Base-by-base conservation (phyloP, 2,113 vertebrate genomes). In the Petroica traversi region DNA sequence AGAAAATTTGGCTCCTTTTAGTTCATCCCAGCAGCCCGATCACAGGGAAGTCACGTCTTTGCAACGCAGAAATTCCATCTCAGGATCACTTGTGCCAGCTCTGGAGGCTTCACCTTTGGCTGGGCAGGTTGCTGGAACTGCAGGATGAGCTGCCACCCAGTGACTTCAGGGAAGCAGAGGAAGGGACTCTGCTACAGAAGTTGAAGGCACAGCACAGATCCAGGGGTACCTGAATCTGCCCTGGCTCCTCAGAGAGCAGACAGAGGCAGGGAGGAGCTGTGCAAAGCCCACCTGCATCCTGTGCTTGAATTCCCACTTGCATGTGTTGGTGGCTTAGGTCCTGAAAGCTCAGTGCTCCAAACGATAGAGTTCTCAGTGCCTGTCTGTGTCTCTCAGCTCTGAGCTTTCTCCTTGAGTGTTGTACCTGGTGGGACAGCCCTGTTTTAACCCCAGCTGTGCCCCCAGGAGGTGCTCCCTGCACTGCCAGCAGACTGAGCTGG, bases 1-100 rank as follows among this genome's bases (percentile, higher is more conserved):
- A 78, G 76, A 95, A 93, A 72, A 93, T 78, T 8, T 87, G 76
- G 36, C 76, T 92, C 54, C 49, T 19, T 93, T 89, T 88, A 55
- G 45, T 84, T 74, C 2, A 1, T 89, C 48, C 57, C 79, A 59
- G 52, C 58, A 71, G 88, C 45, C 48, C 20, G 10, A 16, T 91
- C 64, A 19, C 46, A 49, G 58, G 73, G 76, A 63, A 69, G 11
- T 69, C 76, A 74, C 9, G 4, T 72, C 83, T 67, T 58, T 36
- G 11, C 41, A 41, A 75, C 51, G 73, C 43, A 81, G 72, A 88
- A 69, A 41, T 80, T 49, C 74, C 54, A 14, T 57, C 62, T 76
- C 67, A 6, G 49, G 8, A 31, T 77, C 1, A 3, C 41, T 85
- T 41, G 49, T 11, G 8, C 59, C 25, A 5, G n/a, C 31, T 72